Conservation (phyloP, 1,140 invertebrate species). For the Orius insidiosus region DNA sequence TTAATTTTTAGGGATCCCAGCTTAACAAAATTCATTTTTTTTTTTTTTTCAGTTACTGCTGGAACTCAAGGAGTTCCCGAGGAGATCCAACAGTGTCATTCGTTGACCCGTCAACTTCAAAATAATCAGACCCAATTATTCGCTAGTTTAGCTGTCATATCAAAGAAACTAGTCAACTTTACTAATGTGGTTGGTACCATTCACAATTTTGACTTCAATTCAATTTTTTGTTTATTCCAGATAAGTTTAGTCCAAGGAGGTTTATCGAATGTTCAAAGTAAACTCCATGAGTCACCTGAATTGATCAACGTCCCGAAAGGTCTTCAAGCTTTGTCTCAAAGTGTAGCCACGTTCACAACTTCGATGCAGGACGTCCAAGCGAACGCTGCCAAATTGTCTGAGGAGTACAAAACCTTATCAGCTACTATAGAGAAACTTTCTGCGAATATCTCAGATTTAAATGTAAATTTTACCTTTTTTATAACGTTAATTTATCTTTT, state of each 20-base stretch:
- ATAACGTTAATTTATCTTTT: too few species aligned
- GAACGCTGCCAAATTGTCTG: too few species aligned
- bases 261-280: slow-evolving; percentile 33
- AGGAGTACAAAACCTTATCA: too few species aligned
- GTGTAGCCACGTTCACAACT: slow-evolving; percentile 25
- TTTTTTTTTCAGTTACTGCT: slow-evolving; percentile 37
- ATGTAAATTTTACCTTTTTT: too few species aligned
- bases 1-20: too few species aligned
- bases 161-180: slow-evolving; percentile 30
- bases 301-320: slow-evolving; percentile 35
- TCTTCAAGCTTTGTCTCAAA: slow-evolving; percentile 32
- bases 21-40: too few species aligned
- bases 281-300: slow-evolving; percentile 35
- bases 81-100: slow-evolving; percentile 43
- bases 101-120: slow-evolving; percentile 37
- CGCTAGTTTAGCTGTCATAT: slow-evolving; percentile 29
- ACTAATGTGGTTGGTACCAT: slow-evolving; percentile 17
- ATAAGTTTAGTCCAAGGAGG: slow-evolving; percentile 29
- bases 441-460: too few species aligned
- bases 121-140: slow-evolving; percentile 40
- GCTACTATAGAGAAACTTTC: too few species aligned
- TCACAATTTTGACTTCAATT: neutral
- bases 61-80: slow-evolving; percentile 43
- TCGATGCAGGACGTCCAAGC: too few species aligned
- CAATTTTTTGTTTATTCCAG: slow-evolving; percentile 19